A percentile compares a stretch with the other conserved stretches of the same genome.
phyloP scores from a whole-genome alignment of 2,797 vertebrate genomes.

The Poecilia gillii region DNA sequence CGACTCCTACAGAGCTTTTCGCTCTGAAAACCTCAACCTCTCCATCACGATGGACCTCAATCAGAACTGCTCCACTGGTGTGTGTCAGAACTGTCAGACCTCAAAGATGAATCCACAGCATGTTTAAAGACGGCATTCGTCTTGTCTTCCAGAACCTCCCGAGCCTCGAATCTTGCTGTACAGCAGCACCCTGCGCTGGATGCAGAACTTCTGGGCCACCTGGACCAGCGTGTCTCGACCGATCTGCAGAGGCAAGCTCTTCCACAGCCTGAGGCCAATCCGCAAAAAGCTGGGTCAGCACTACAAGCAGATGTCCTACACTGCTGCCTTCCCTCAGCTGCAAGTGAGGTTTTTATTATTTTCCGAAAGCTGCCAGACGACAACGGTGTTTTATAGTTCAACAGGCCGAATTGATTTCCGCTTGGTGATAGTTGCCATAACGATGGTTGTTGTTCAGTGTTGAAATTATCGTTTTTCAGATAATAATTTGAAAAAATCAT shows the following conservation, averaged over 20 bases:
- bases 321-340: slow-evolving; percentile 91
- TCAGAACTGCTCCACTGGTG: slow-evolving; percentile 83
- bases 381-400: slow-evolving; percentile 1
- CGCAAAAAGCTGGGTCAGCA: slow-evolving; percentile 98
- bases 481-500: too few species aligned
- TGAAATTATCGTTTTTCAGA: not conserved
- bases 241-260: slow-evolving; percentile 96
- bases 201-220: slow-evolving; percentile 99
- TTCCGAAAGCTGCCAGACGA: not conserved
- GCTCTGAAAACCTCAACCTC: slow-evolving; percentile 96
- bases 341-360: slow-evolving; percentile 80
- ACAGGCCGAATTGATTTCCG: not conserved
- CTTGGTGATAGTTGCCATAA: not conserved
- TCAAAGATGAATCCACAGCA: not conserved
- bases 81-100: not conserved
- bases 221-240: slow-evolving; percentile 95
- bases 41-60: slow-evolving; percentile 96
- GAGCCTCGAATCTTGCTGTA: slow-evolving; percentile 94
- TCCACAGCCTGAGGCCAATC: slow-evolving; percentile 90
- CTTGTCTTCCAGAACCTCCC: slow-evolving; percentile 78
- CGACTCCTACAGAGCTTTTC: slow-evolving; percentile 97
- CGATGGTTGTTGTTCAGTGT: not conserved
- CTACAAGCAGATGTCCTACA: slow-evolving; percentile 97
- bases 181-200: slow-evolving; percentile 98
- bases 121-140: not conserved